These are phyloP conservation scores for Hymenochirus boettgeri DNA, from an alignment of 2,113 vertebrate species.

Conservation along the genomic window DNA sequence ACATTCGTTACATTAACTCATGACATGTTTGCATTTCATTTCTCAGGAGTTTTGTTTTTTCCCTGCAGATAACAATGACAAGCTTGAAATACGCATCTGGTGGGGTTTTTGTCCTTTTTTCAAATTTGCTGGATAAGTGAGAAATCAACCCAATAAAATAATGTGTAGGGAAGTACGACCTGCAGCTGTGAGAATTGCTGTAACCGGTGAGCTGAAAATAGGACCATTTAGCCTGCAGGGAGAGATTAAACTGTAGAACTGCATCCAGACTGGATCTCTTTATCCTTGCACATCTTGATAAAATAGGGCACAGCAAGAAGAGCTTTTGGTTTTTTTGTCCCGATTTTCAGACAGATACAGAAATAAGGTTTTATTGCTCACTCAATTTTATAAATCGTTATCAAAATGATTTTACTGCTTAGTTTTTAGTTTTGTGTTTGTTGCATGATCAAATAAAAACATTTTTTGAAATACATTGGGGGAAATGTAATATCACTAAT, in stretches of 20 bases:
- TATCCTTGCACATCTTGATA: slow-evolving; percentile 30
- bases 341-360: neutral
- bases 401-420: no score
- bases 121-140: slow-evolving; percentile 32
- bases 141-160: slow-evolving; percentile 41
- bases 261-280: slow-evolving; percentile 19
- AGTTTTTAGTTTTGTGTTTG: no score
- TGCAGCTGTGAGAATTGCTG: slow-evolving; percentile 37
- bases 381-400: no score
- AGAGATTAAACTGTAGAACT: slow-evolving; percentile 36
- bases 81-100: slow-evolving; percentile 19
- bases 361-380: slow-evolving; percentile 20
- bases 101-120: slow-evolving; percentile 11
- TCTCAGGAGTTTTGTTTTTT: neutral
- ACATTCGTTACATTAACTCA: no score
- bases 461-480: no score
- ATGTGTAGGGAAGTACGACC: slow-evolving; percentile 28
- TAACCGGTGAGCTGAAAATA: slow-evolving; percentile 42
- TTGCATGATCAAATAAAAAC: no score
- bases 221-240: slow-evolving; percentile 39
- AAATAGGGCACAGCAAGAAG: slow-evolving; percentile 37
- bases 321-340: slow-evolving; percentile 18
- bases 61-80: neutral
- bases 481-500: no score
- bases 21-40: no score